Evolutionary conservation across 2,113 vertebrate species (phyloP), one percentile per base, ranked within the genome.

Genomic region (Podiceps cristatus): DNA sequence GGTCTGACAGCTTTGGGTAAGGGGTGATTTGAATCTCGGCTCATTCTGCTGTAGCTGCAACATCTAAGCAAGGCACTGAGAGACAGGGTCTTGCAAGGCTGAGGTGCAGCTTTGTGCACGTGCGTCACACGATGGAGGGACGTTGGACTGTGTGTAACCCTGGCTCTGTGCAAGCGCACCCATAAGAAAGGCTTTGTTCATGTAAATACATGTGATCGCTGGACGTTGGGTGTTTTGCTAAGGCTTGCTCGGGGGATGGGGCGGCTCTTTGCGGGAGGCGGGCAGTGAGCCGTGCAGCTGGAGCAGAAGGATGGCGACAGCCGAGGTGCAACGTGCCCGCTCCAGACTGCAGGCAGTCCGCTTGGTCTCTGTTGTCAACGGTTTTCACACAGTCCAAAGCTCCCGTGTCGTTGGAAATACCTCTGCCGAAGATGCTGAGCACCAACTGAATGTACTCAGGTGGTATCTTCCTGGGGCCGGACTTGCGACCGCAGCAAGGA

Each of bases 201-300:
- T 8, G 4, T 5, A 20, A 45, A 60, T 24, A 9, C 8, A 0
- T 2, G 33, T 13, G 33, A 16, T 9, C 11, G 1, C 17, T 18
- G 59, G 19, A 11, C 1, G 13, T 6, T 11, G 72, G n/a, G 29
- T 29, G 20, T 53, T 71, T 4, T 72, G 58, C 62, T 47, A 37
- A 56, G 59, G n/a, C 16, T 23, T 60, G 27, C 13, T 24, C 13
- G 7, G 45, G 55, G 35, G 24, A 55, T 22, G 60, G 58, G 59
- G 66, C 55, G 2, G 27, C 35, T 44, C 20, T 33, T n/a, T 31
- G 56, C 0, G 0, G 29, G 77, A n/a, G 29, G 59, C 3, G 8
- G 42, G 8, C 2, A 3, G 45, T 4, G 44, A 53, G 11, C 74
- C 1, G 1, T 11, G 37, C 27, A 8, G 42, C 29, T 73, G 52